These are phyloP conservation scores for Steinernema khuongi DNA, from an alignment of 1,140 invertebrate genomes.

Conservation along the genomic window DNA sequence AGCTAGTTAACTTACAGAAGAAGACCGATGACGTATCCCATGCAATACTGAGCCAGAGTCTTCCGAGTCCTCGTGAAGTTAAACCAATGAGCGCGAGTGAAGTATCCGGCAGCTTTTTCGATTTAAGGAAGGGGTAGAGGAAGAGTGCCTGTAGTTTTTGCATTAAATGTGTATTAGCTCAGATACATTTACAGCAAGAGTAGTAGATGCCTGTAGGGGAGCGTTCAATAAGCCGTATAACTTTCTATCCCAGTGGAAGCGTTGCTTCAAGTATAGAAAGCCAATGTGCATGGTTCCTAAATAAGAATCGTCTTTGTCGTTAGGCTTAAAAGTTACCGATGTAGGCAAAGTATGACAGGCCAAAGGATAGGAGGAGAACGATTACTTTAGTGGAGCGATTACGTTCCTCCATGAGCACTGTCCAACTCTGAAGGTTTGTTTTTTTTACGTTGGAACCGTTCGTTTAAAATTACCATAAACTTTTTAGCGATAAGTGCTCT, in stretches of 20 bases:
- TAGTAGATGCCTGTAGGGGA: background rate
- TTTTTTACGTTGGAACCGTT: background rate
- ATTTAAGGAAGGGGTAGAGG: background rate
- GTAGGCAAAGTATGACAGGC: constrained; percentile 6
- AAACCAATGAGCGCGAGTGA: background rate
- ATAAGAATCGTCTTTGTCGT: background rate
- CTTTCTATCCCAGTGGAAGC: background rate
- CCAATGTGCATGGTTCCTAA: background rate
- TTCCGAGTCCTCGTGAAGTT: background rate
- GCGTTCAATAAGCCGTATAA: background rate
- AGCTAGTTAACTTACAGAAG: background rate
- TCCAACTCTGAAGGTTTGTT: background rate
- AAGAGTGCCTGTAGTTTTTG: background rate
- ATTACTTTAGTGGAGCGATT: background rate
- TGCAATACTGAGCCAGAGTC: background rate
- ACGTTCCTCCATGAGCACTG: background rate
- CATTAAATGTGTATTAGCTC: background rate
- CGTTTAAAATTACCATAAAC: background rate
- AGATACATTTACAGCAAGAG: background rate
- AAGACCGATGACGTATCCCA: background rate
- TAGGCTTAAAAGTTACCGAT: background rate
- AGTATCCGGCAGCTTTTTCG: background rate
- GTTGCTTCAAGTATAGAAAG: constrained; percentile 15
- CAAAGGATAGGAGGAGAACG: constrained; percentile 1
- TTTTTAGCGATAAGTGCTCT: background rate